Evolutionary conservation across 2,113 vertebrate genomes (phyloP), one percentile per base, ranked within the genome.

Genomic region (Rhadina sibilatrix): DNA sequence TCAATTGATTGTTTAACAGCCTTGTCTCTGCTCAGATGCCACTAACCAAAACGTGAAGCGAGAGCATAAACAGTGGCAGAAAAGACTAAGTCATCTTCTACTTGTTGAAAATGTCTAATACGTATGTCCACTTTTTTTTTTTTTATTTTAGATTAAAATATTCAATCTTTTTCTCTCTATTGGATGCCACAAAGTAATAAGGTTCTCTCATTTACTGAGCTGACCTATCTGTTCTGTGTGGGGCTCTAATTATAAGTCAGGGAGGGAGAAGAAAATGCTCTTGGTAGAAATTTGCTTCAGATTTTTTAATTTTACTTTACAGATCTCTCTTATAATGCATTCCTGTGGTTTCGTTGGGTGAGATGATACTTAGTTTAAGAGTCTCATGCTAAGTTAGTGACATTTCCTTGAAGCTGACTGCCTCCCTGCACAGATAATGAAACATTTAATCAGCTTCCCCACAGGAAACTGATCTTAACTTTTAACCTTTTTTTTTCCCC

Each of bases 361-460:
- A 83, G 71, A 90, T 63, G 87, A 77, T 96, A 84, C 79, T 93
- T 82, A 91, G 69, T 91, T 76, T 89, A 90, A 89, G 87, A 92
- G 84, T 72, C 71, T 92, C 88, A 92, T 85, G 94, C 80, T 93
- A 97, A 87, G 92, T 92, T 91, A 95, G 85, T 96, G 95, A 93
- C 93, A 96, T 95, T 96, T 94, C 80, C 77, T 94, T 83, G 87
- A 91, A 96, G 93, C 53, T 83, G 61, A 40, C 91, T 89, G 93
- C 83, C 80, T 95, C 89, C 94, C 93, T 92, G 92, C 77, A 89
- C 69, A 80, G 85, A 96, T 95, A 96, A 97, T 92, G 93, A 94
- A 97, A 93, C 78, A 94, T 95, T 96, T 95, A 89, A 96, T 97
- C 96, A 97, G 74, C 83, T 96, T 97, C 95, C 83, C 96, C 49